Evolutionary conservation across 2,888 invertebrate genomes (phyloP).

Genomic region (Mystacides longicornis): DNA sequence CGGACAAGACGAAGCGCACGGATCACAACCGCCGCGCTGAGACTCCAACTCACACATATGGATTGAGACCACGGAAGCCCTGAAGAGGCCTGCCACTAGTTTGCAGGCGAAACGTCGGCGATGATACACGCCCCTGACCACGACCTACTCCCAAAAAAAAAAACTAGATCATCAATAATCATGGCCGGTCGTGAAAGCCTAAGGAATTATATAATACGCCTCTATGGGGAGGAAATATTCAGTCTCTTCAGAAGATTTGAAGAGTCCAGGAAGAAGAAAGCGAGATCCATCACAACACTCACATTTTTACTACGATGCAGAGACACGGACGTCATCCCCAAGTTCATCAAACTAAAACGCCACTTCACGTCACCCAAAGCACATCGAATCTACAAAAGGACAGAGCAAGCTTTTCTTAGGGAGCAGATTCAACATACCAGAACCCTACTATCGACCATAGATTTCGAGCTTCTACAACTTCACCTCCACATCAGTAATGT

Average conservation of each 20-base stretch:
- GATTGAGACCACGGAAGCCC: too few species aligned
- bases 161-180: not conserved
- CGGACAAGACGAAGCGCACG: too few species aligned
- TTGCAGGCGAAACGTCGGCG: too few species aligned
- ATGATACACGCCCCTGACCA: too few species aligned
- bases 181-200: not conserved
- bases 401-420: not conserved
- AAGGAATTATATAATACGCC: not conserved
- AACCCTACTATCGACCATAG: too few species aligned
- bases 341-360: not conserved
- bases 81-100: too few species aligned
- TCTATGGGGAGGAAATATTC: not conserved
- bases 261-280: not conserved
- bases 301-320: not conserved
- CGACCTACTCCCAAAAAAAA: too few species aligned
- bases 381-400: not conserved
- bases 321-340: not conserved
- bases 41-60: too few species aligned
- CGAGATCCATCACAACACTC: not conserved
- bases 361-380: not conserved
- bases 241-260: not conserved
- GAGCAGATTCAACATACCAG: not conserved
- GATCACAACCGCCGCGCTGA: too few species aligned
- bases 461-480: not conserved
- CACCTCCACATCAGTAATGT: not conserved